Percentiles rank a stretch among this genome's conserved stretches.
phyloP scores from a whole-genome alignment of 2,113 vertebrate genomes.

The Stegostoma tigrinum region DNA sequence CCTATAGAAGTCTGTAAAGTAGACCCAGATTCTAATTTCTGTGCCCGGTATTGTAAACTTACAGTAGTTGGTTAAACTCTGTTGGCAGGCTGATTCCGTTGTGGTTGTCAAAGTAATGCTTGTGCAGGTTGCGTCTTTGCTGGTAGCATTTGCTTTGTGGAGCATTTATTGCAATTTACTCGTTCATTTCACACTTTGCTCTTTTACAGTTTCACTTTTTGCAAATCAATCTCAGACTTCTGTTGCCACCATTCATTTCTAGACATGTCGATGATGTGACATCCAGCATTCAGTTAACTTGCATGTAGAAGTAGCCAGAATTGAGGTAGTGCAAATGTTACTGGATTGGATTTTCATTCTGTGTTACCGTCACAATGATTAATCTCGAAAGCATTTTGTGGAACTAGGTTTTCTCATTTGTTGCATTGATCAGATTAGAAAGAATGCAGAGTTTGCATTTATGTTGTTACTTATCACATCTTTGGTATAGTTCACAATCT shows the following conservation, averaged over 20 bases:
- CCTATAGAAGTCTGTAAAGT: background rate
- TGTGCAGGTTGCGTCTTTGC: background rate
- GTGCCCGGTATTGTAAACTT: background rate
- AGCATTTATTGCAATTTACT: background rate
- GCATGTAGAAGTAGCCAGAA: too few relatives aligned
- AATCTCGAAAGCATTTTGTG: background rate
- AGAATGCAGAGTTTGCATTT: background rate
- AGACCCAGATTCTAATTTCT: background rate
- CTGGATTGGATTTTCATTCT: background rate
- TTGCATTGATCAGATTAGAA: background rate
- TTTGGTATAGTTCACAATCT: background rate
- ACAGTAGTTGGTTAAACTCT: background rate
- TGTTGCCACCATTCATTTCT: too few relatives aligned
- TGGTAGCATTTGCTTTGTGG: background rate
- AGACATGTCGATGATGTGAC: too few relatives aligned
- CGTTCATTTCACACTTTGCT: too few relatives aligned
- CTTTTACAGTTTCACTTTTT: too few relatives aligned
- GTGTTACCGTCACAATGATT: background rate
- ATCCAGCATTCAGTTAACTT: too few relatives aligned
- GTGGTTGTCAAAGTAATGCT: background rate
- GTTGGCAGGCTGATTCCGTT: background rate
- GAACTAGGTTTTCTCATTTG: background rate
- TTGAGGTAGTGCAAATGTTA: background rate
- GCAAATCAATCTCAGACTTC: too few relatives aligned
- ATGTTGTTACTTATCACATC: background rate